These are phyloP conservation scores for Trichonephila inaurata DNA, from an alignment of 1,140 invertebrate species.

Conservation along the genomic window DNA sequence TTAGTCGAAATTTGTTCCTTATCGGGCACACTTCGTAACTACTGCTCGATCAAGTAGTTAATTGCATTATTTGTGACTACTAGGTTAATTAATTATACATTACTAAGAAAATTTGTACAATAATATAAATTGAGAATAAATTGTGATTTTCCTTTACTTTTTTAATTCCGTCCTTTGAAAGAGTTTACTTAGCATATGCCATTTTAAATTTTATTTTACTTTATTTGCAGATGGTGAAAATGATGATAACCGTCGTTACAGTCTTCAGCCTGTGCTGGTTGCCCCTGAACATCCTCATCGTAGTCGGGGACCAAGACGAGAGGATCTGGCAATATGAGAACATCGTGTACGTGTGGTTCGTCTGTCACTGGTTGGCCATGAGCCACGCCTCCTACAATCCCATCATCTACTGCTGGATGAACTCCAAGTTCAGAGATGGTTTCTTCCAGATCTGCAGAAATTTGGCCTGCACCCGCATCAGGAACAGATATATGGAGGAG, in stretches of 20 bases:
- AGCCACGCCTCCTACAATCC: slow-evolving; percentile 96
- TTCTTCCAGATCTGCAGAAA: slow-evolving; percentile 78
- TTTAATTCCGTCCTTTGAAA: no score
- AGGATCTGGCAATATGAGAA: slow-evolving; percentile 76
- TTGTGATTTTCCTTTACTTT: no score
- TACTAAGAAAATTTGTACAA: no score
- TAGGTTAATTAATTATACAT: no score
- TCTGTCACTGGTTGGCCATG: slow-evolving; percentile 93
- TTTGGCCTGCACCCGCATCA: slow-evolving; percentile 8
- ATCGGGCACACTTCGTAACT: no score
- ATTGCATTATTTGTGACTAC: no score
- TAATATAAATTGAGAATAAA: no score
- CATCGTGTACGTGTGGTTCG: slow-evolving; percentile 88
- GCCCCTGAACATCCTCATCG: slow-evolving; percentile 80
- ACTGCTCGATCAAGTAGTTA: no score
- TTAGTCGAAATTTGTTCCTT: no score
- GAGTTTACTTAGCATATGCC: no score
- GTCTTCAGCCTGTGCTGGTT: slow-evolving; percentile 82
- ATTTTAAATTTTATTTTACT: background rate
- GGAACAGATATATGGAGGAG: slow-evolving; percentile 48
- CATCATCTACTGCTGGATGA: slow-evolving; percentile 96
- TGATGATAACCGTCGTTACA: slow-evolving; percentile 83
- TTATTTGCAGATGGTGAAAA: slow-evolving; percentile 85
- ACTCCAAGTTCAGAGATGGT: slow-evolving; percentile 86
- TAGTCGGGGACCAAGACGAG: slow-evolving; percentile 79